phyloP scores from a whole-genome alignment of 2,797 vertebrate genomes.

The Mycteria americana region DNA sequence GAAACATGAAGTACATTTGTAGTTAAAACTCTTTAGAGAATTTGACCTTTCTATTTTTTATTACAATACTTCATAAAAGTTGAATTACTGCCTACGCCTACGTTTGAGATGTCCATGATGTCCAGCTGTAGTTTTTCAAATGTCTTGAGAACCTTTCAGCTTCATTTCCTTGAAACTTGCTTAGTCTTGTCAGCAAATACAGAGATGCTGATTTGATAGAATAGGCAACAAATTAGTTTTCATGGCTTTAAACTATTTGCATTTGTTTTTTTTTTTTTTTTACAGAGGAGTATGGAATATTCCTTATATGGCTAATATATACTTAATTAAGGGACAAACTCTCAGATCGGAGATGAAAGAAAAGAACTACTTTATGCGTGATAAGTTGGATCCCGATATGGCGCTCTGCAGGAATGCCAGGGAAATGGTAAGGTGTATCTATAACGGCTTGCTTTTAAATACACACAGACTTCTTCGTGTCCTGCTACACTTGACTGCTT shows the following conservation, averaged over 20 bases:
- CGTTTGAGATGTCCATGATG: background rate
- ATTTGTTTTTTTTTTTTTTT: background rate
- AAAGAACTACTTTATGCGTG: conserved; percentile 90
- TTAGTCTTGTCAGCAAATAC: background rate
- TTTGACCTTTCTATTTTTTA: background rate
- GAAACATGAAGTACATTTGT: background rate
- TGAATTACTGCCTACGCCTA: background rate
- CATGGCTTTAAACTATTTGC: conserved; percentile 60
- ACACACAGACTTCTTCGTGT: background rate
- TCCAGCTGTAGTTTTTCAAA: background rate
- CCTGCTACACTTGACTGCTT: conserved; percentile 46
- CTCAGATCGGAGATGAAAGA: conserved; percentile 91
- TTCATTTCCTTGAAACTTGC: background rate
- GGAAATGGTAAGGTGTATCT: conserved; percentile 87
- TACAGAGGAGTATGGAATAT: conserved; percentile 95
- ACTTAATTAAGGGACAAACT: conserved; percentile 88
- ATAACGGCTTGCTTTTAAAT: background rate
- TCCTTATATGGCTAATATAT: conserved; percentile 93
- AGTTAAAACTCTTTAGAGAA: background rate
- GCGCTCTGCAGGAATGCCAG: conserved; percentile 90
- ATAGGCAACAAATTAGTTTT: background rate
- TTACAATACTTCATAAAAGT: background rate
- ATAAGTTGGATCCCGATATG: conserved; percentile 96
- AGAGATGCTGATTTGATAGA: background rate
- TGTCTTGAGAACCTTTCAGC: background rate